A percentile compares a stretch with the other conserved stretches of the same genome.
Evolutionary conservation across 2,888 invertebrate species (phyloP).

Genomic region (Helicoverpa assulta): DNA sequence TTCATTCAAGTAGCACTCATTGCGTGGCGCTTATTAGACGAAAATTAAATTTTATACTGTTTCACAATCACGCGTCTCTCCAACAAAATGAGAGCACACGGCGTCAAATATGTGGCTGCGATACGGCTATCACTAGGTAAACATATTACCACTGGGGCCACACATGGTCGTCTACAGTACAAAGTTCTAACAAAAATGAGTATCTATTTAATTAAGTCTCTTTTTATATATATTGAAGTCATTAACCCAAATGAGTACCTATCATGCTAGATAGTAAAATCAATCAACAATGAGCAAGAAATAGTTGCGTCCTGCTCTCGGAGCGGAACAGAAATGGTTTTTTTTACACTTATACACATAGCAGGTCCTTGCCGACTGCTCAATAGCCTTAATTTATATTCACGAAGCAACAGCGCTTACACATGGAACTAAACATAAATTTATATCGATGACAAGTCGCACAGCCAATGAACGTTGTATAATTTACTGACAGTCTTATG

Average conservation of each 20-base stretch:
- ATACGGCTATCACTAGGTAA: constrained; percentile 65
- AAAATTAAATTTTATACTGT: constrained; percentile 69
- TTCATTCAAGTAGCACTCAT: constrained; percentile 64
- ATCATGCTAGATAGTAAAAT: constrained; percentile 43
- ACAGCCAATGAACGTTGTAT: constrained; percentile 59
- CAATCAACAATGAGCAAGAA: constrained; percentile 40
- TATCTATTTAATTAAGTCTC: constrained; percentile 43
- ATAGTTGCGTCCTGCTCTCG: constrained; percentile 52
- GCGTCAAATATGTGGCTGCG: constrained; percentile 54
- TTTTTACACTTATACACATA: constrained; percentile 52
- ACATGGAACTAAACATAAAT: constrained; percentile 76
- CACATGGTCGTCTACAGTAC: constrained; percentile 44
- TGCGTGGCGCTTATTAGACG: constrained; percentile 64
- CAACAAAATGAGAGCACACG: constrained; percentile 64
- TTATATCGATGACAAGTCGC: constrained; percentile 75
- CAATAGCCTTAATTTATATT: constrained; percentile 79
- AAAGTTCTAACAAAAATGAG: constrained; percentile 47
- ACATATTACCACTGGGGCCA: constrained; percentile 55
- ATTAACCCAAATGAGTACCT: constrained; percentile 44
- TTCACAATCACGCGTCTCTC: constrained; percentile 66
- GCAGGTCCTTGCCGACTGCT: constrained; percentile 67
- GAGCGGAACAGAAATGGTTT: constrained; percentile 63
- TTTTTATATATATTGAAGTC: constrained; percentile 43
- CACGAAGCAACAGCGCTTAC: constrained; percentile 70
- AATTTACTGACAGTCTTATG: constrained; percentile 29